Percentiles rank a stretch among this genome's conserved stretches.
Conservation (phyloP, 2,113 vertebrate genomes). For the Pachycephala philippinensis region DNA sequence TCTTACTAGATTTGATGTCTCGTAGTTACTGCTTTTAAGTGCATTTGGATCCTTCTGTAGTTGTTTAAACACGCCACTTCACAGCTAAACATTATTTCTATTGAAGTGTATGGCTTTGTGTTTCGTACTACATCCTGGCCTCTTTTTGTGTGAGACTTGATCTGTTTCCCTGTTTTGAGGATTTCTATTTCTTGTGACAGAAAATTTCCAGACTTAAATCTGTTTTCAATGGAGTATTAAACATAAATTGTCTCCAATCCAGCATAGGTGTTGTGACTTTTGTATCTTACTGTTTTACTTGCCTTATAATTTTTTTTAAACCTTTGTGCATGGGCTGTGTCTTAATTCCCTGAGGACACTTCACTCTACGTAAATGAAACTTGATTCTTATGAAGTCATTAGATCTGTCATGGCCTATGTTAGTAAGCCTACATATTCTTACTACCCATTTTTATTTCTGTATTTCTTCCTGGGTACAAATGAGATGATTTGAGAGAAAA, state of each 20-base stretch:
- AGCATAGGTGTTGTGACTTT: not conserved
- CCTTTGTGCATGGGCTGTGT: not conserved
- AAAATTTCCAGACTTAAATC: not conserved
- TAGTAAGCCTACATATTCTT: not conserved
- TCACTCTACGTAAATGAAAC: not conserved
- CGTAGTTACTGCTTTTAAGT: not conserved
- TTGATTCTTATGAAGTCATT: not conserved
- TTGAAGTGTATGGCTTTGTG: accelerated
- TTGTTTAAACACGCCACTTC: not conserved
- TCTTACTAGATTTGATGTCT: not conserved
- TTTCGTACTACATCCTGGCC: accelerated
- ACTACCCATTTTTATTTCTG: not conserved
- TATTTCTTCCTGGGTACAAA: not conserved
- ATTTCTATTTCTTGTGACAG: not conserved
- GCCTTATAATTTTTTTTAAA: not conserved
- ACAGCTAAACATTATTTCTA: not conserved
- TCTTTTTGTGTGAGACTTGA: not conserved
- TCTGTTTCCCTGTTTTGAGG: not conserved
- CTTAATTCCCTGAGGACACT: not conserved
- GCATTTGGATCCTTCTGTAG: not conserved
- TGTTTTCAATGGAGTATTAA: not conserved
- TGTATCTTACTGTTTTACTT: not conserved
- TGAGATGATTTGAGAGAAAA: not conserved
- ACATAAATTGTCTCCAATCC: not conserved
- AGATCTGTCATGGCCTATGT: not conserved